Evolutionary conservation across 1,140 invertebrate genomes (phyloP).

Genomic region (Copidosoma floridanum): DNA sequence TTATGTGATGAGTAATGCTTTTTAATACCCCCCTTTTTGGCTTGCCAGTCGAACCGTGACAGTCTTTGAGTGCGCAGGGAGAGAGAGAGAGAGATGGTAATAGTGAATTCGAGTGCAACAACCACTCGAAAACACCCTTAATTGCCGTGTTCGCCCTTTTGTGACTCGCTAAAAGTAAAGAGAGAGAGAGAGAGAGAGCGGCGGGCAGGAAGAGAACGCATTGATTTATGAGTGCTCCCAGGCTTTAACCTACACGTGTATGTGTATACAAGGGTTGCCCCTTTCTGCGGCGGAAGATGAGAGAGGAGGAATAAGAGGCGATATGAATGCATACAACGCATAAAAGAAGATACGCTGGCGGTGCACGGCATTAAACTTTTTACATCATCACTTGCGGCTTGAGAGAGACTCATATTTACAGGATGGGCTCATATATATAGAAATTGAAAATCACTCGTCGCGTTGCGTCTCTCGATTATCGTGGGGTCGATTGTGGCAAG

Average conservation of each 20-base stretch:
- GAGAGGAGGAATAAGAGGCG: conserved; percentile 20
- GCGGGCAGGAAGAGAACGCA: conserved; percentile 7
- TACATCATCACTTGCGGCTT: neutral
- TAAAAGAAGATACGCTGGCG: conserved; percentile 9
- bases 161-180: conserved; percentile 24
- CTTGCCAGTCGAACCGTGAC: conserved; percentile 30
- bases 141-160: conserved; percentile 51
- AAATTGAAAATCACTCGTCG: conserved; percentile 13
- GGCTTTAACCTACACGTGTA: too few species aligned
- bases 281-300: conserved; percentile 2
- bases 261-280: conserved; percentile 13
- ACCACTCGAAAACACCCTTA: conserved; percentile 58
- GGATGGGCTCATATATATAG: neutral
- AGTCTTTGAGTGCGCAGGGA: conserved; percentile 26
- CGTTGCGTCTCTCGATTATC: too few species aligned
- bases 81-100: conserved; percentile 9
- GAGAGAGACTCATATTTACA: neutral
- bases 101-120: too few species aligned
- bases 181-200: conserved; percentile 19
- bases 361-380: neutral
- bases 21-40: conserved; percentile 52
- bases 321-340: too few species aligned
- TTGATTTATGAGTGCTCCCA: conserved; percentile 38
- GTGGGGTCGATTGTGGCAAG: too few species aligned
- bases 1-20: conserved; percentile 60